phyloP scores from a whole-genome alignment of 2,888 invertebrate genomes.

The Drosophila greeni region DNA sequence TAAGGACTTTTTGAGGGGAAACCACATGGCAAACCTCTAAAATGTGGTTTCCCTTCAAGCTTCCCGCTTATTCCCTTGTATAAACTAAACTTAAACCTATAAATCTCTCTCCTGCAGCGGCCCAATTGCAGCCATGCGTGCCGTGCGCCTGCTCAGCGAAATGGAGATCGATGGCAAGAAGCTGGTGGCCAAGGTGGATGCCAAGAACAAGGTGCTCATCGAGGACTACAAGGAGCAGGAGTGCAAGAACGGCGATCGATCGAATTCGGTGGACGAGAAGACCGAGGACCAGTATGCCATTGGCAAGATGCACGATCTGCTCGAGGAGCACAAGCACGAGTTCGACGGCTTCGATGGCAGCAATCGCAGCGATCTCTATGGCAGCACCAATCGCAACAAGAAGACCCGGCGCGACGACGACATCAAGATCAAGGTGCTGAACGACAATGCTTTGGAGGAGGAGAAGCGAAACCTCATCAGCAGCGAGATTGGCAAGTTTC shows the following conservation, averaged over 20 bases:
- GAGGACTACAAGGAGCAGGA: constrained; percentile 94
- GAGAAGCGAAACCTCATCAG: constrained; percentile 97
- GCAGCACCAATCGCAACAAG: constrained; percentile 60
- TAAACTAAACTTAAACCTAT: background rate
- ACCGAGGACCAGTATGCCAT: constrained; percentile 84
- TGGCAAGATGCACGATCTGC: constrained; percentile 87
- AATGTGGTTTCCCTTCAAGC: background rate
- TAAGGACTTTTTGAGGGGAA: background rate
- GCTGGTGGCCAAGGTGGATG: constrained; percentile 97
- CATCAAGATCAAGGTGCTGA: constrained; percentile 81
- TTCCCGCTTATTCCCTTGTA: background rate
- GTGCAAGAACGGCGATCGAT: constrained; percentile 78
- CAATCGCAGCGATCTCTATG: constrained; percentile 66
- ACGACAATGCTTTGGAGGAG: constrained; percentile 95
- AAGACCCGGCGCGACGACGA: constrained; percentile 74
- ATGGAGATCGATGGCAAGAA: constrained; percentile 95
- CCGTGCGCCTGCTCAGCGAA: constrained; percentile 94
- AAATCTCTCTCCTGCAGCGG: constrained; percentile 78
- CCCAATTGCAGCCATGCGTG: constrained; percentile 96
- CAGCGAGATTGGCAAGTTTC: constrained; percentile 97
- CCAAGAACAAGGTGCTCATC: constrained; percentile 95
- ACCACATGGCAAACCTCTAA: background rate
- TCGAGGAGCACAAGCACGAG: constrained; percentile 85
- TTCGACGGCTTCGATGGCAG: constrained; percentile 74
- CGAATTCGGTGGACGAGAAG: constrained; percentile 81